Base-by-base conservation (phyloP, 2,888 invertebrate species). In the Folsomia manolachei region DNA sequence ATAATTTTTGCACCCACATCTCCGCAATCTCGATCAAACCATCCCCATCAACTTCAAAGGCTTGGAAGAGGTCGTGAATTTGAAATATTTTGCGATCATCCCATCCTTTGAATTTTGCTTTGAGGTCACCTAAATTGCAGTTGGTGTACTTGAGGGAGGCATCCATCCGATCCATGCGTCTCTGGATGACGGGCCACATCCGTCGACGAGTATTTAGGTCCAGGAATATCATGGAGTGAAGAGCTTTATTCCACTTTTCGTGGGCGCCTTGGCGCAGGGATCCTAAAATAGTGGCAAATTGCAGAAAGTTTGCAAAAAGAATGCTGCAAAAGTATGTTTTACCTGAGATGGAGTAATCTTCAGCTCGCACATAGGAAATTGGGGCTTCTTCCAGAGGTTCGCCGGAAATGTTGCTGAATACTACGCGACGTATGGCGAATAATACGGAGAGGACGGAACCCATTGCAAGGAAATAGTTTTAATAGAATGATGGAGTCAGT, bases 1-100 rank as follows among this genome's bases (percentile, higher is more conserved):
- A 39, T 39, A 39, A 9, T 39, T 39, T 39, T 4, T 39, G 4
- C 39, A 39, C 39, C 62, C 69, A 76, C 80, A 80, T 78, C 74
- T 80, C 80, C 7, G 78, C 74, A 27, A 80, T 77, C 70, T 80
- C 80, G 68, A 80, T 80, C 1, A 80, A 69, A 0, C 80, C 80
- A 71, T 80, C 80, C 21, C 80, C 80, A 74, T 80, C 79, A n/a
- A 80, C 80, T 72, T 80, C 80, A 72, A 80, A 80, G 9, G 78
- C 79, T 70, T 79, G 79, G 53, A 80, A 80, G 9, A 80, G 70
- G 39, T 80, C 80, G 71, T 80, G 80, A 18, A 79, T 70, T 51
- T 79, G 79, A 61, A 79, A 76, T 26, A 80, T 75, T 52, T 76
- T 76, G 24, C 73, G 73, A 56, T 79, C 80, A 63, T 77, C 73